Conservation (phyloP, 2,888 invertebrate species). For the Callimorpha dominula region DNA sequence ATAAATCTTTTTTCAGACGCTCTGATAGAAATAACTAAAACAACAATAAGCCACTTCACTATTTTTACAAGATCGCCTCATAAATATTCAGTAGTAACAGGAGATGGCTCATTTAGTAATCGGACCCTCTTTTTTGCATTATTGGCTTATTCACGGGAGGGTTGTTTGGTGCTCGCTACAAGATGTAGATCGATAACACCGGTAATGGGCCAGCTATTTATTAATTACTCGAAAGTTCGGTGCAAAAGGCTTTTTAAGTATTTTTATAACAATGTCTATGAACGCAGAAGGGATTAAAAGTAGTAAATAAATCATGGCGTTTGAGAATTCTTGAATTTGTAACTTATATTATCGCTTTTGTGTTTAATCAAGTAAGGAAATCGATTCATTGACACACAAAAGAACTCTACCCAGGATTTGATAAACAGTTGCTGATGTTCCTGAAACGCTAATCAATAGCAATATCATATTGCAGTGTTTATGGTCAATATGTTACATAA, state of each 20-base stretch:
- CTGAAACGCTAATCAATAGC: too few relatives aligned
- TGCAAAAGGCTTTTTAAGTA: constrained; percentile 43
- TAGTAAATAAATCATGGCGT: background rate
- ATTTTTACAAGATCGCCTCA: constrained; percentile 72
- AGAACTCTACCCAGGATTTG: background rate
- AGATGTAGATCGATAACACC: constrained; percentile 74
- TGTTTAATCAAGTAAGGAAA: background rate
- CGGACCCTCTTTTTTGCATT: constrained; percentile 83
- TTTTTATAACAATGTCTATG: constrained; percentile 11
- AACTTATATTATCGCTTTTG: background rate
- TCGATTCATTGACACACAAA: background rate
- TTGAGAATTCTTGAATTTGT: background rate
- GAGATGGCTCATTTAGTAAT: constrained; percentile 83
- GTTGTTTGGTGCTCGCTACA: constrained; percentile 75
- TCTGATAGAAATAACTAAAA: constrained; percentile 37
- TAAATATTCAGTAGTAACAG: constrained; percentile 84
- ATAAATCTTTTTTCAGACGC: background rate
- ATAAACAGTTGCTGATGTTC: background rate
- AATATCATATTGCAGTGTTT: too few relatives aligned
- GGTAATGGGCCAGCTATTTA: constrained; percentile 80
- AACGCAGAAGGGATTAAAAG: background rate
- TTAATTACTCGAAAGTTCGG: constrained; percentile 71
- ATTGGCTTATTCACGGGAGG: constrained; percentile 83
- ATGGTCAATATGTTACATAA: too few relatives aligned
- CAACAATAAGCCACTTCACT: constrained; percentile 65